Evolutionary conservation across 2,797 vertebrate species (phyloP), one percentile per base, ranked within the genome.

Genomic region (Eospalax fontanierii): DNA sequence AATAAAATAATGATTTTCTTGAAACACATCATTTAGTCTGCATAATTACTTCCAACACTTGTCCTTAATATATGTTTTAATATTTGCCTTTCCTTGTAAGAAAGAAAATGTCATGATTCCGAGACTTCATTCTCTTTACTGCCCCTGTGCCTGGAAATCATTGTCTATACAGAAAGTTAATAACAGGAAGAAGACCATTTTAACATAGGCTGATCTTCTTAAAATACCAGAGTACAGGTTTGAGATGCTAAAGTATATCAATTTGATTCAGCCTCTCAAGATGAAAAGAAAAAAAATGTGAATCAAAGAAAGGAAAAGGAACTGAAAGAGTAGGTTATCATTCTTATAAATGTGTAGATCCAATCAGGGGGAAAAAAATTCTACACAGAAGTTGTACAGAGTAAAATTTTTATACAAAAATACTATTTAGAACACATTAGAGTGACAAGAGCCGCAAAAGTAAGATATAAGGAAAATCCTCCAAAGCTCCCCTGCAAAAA

Each of bases 181-280:
- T 59, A 33, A 12, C 24, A 50, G 5, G 65, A 89, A 57, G 21
- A 75, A 87, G 16, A 21, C 0, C 2, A 86, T 61, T 66, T 57
- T 3, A 76, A 54, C 1, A 14, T 73, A 35, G 63, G 12, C 11
- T 22, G 65, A 40, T 71, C 19, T 54, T n/a, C 24, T 38, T 66
- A 66, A 92, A 90, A 93, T 92, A 11, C n/a, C 16, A 66, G n/a
- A 89, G 18, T 15, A 88, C 15, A 82, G 4, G 70, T 6, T 61
- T 0, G 30, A 63, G 15, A 22, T 87, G 26, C 8, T 87, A 10
- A 83, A 76, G 35, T 85, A 19, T 7, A 92, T 8, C 38, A 68
- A 57, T 30, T 75, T 75, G 22, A 46, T 46, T 93, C 61, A 63
- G 10, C 40, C 70, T 93, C 71, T 54, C 14, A 10, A 90, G 4